Percentiles rank a stretch among this genome's conserved stretches.
Conservation (phyloP, 2,797 vertebrate species). For the Malurus leucopterus region DNA sequence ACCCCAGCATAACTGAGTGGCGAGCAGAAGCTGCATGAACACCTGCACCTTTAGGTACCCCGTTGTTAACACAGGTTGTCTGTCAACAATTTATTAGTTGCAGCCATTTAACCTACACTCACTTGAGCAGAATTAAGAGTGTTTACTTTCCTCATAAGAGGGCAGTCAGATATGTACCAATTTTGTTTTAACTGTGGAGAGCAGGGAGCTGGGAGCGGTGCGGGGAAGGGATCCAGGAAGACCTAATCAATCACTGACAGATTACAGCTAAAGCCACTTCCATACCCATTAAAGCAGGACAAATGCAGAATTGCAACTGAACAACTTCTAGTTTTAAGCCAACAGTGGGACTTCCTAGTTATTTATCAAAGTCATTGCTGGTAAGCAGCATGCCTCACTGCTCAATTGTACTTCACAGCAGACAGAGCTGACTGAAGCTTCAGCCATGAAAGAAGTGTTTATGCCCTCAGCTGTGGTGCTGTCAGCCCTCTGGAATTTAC, state of each 20-base stretch:
- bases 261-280: constrained; percentile 99
- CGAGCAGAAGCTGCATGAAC: constrained; percentile 17
- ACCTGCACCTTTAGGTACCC: constrained; percentile 1
- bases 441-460: constrained; percentile 96
- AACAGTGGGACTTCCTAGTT: constrained; percentile 99
- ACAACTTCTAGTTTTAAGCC: constrained; percentile 99
- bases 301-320: constrained; percentile 99
- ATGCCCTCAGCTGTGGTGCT: constrained; percentile 98
- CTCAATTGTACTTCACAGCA: constrained; percentile 96
- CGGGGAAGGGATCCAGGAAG: constrained; percentile 83
- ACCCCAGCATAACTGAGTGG: background rate
- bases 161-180: constrained; percentile 86
- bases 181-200: constrained; percentile 85
- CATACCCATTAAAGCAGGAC: constrained; percentile 98
- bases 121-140: constrained; percentile 87
- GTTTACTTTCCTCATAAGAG: constrained; percentile 92
- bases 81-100: constrained; percentile 72
- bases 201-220: constrained; percentile 80
- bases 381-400: constrained; percentile 92
- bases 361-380: constrained; percentile 99
- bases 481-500: constrained; percentile 99
- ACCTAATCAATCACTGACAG: constrained; percentile 99
- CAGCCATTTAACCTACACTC: constrained; percentile 73
- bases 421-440: constrained; percentile 88
- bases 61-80: constrained; percentile 52